These are phyloP conservation scores for Henicopernis longicauda DNA, from an alignment of 2,113 vertebrate genomes.

Conservation along the genomic window DNA sequence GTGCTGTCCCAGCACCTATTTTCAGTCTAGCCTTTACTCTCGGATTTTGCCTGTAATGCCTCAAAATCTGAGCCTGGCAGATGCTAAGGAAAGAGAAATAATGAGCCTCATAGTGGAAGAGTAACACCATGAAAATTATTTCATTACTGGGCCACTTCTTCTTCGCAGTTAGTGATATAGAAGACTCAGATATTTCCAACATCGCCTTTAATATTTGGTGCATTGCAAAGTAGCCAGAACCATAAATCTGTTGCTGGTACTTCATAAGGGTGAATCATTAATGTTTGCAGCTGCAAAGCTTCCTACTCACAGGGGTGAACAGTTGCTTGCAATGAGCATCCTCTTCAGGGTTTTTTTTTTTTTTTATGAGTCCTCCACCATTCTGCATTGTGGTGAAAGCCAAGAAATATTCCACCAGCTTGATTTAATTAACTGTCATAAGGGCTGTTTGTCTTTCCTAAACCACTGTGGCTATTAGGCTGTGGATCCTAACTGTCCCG, in stretches of 20 bases:
- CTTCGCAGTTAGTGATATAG: not conserved
- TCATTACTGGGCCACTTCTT: not conserved
- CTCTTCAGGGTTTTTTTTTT: not conserved
- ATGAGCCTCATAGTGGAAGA: not conserved
- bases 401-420: not conserved
- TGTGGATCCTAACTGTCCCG: not conserved
- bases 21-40: not conserved
- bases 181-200: not conserved
- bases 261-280: not conserved
- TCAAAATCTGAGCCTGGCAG: not conserved
- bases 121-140: not conserved
- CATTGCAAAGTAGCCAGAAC: not conserved
- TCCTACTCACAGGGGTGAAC: rapidly evolving
- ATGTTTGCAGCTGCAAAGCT: not conserved
- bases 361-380: not conserved
- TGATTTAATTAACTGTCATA: not conserved
- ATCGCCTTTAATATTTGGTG: not conserved
- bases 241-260: not conserved
- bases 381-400: not conserved
- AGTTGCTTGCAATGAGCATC: not conserved
- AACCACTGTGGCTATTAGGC: not conserved
- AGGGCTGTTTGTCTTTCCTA: constrained; percentile 4
- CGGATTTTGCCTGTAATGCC: not conserved
- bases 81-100: not conserved
- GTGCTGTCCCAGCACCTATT: not conserved